phyloP scores from a whole-genome alignment of 2,113 vertebrate genomes.

The Epinephelus fuscoguttatus region DNA sequence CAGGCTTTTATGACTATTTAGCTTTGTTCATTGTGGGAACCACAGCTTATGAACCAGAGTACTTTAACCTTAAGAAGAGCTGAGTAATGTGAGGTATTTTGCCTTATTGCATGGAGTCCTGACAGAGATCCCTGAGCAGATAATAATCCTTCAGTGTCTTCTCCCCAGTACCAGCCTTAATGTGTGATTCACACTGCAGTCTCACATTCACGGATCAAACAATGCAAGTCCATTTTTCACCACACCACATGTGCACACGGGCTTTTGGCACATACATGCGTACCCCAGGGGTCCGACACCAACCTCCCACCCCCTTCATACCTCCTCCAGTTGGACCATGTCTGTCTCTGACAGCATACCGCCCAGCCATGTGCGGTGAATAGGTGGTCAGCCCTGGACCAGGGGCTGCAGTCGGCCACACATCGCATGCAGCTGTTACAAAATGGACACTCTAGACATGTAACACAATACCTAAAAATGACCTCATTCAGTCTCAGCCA shows the following conservation, averaged over 20 bases:
- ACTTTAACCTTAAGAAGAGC: slow-evolving; percentile 8
- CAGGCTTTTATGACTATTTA: slow-evolving; percentile 39
- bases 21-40: slow-evolving; percentile 30
- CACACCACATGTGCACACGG: slow-evolving; percentile 56
- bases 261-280: slow-evolving; percentile 55
- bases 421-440: slow-evolving; percentile 78
- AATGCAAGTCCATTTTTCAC: slow-evolving; percentile 59
- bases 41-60: background rate
- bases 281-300: slow-evolving; percentile 55
- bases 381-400: slow-evolving; percentile 62
- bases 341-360: slow-evolving; percentile 51
- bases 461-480: slow-evolving; percentile 72
- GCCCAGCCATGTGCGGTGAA: slow-evolving; percentile 19
- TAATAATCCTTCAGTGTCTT: slow-evolving; percentile 22
- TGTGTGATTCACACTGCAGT: slow-evolving; percentile 51
- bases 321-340: slow-evolving; percentile 53
- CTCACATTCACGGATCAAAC: slow-evolving; percentile 62
- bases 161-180: slow-evolving; percentile 22
- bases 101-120: background rate
- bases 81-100: background rate
- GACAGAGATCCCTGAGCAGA: slow-evolving; percentile 13
- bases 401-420: slow-evolving; percentile 57
- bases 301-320: slow-evolving; percentile 29
- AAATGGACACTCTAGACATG: slow-evolving; percentile 72
- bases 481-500: slow-evolving; percentile 69